Conservation (phyloP, 2,113 vertebrate genomes). For the Todiramphus chloris region DNA sequence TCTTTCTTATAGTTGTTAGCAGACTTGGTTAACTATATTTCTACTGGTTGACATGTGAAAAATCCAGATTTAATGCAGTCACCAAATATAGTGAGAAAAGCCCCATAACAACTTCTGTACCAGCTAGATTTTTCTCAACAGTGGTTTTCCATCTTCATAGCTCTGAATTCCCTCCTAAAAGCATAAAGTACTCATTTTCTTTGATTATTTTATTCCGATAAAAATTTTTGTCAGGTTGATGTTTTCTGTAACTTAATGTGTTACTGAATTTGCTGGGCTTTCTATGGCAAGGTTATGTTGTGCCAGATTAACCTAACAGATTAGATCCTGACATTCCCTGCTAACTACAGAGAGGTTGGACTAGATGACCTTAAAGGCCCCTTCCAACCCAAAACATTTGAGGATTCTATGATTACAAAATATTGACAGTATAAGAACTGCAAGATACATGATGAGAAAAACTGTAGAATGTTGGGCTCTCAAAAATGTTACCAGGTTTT, state of each 20-base stretch:
- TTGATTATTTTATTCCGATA: background rate
- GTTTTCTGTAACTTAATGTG: background rate
- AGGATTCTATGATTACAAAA: background rate
- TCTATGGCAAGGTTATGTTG: background rate
- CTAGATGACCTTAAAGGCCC: background rate
- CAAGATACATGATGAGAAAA: background rate
- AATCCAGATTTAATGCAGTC: background rate
- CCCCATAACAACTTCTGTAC: background rate
- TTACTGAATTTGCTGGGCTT: background rate
- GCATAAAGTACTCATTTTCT: background rate
- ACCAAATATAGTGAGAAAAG: background rate
- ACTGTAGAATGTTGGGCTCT: background rate
- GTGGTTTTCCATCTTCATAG: background rate
- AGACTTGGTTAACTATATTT: background rate
- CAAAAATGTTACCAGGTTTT: background rate
- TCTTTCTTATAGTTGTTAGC: background rate
- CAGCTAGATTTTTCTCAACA: background rate
- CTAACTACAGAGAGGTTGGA: background rate
- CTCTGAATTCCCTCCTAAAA: background rate
- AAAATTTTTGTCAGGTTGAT: background rate
- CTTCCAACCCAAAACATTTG: background rate
- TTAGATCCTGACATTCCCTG: background rate
- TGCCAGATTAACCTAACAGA: background rate
- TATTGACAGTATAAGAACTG: background rate
- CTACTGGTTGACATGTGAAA: background rate